Conservation (phyloP, 2,113 vertebrate species). For the Myiopsitta monachus region DNA sequence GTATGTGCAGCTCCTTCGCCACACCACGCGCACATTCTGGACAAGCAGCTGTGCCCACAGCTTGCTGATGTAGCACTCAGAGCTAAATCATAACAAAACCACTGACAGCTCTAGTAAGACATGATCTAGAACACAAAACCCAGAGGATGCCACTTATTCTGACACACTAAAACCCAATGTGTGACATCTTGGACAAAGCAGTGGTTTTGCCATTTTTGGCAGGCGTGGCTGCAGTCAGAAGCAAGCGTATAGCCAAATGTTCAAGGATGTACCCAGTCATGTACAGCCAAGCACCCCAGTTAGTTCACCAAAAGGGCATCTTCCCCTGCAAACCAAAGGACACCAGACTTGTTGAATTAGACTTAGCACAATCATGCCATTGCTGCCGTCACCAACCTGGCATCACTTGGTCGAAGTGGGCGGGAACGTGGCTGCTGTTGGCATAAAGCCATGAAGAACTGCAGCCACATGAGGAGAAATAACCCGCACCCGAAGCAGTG, state of each 20-base stretch:
- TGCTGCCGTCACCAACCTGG: background rate
- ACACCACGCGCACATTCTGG: background rate
- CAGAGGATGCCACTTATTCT: background rate
- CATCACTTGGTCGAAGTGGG: background rate
- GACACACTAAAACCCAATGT: background rate
- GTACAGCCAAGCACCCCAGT: background rate
- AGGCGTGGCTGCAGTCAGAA: fast-evolving
- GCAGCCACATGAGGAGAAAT: fast-evolving
- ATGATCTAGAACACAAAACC: background rate
- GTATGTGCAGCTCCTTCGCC: background rate
- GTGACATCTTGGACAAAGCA: background rate
- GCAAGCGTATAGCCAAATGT: background rate
- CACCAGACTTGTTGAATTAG: background rate
- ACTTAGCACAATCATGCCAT: background rate
- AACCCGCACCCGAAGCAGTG: background rate
- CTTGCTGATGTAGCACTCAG: background rate
- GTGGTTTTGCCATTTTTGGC: background rate
- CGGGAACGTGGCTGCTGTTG: background rate
- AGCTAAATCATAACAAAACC: background rate
- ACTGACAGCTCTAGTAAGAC: fast-evolving
- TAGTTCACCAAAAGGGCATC: background rate
- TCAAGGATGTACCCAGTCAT: background rate
- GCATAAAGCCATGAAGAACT: background rate
- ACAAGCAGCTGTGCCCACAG: background rate
- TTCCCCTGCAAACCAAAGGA: background rate